These are phyloP conservation scores for Sandelia bainsii DNA, from an alignment of 2,797 vertebrate species.

Conservation along the genomic window DNA sequence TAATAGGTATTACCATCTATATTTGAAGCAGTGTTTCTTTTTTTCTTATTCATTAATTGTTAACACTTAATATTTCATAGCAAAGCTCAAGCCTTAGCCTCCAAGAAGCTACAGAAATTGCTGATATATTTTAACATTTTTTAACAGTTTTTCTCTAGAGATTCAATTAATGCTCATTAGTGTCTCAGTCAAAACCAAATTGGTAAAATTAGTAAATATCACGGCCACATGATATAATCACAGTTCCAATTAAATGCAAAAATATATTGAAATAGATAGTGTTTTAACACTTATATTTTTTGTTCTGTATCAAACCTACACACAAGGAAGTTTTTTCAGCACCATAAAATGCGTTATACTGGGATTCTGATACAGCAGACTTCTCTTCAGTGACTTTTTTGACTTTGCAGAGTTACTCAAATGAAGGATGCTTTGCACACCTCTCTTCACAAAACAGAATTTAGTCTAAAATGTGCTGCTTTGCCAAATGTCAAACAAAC, in stretches of 20 bases:
- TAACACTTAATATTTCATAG: not conserved
- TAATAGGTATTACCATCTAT: too few species aligned
- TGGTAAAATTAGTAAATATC: conserved; percentile 21
- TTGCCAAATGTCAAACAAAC: conserved; percentile 29
- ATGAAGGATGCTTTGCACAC: not conserved
- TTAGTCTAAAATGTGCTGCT: not conserved
- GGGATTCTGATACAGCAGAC: not conserved
- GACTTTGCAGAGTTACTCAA: conserved; percentile 11
- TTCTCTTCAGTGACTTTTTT: conserved; percentile 6
- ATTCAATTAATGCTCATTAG: too few species aligned
- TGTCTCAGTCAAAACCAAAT: conserved; percentile 37
- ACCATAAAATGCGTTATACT: not conserved
- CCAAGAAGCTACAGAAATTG: too few species aligned
- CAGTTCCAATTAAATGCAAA: not conserved
- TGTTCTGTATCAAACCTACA: not conserved
- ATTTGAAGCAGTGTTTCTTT: too few species aligned
- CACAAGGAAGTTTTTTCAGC: not conserved
- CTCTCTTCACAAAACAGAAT: not conserved
- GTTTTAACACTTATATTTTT: not conserved
- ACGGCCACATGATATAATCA: not conserved
- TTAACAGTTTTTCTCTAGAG: too few species aligned
- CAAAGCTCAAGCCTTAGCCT: conserved; percentile 10
- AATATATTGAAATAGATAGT: not conserved
- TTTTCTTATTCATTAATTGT: too few species aligned
- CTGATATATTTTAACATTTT: too few species aligned